A percentile compares a stretch with the other conserved stretches of the same genome.
These are phyloP conservation scores for Pachypsylla venusta DNA, from an alignment of 1,140 invertebrate genomes.

Conservation along the genomic window DNA sequence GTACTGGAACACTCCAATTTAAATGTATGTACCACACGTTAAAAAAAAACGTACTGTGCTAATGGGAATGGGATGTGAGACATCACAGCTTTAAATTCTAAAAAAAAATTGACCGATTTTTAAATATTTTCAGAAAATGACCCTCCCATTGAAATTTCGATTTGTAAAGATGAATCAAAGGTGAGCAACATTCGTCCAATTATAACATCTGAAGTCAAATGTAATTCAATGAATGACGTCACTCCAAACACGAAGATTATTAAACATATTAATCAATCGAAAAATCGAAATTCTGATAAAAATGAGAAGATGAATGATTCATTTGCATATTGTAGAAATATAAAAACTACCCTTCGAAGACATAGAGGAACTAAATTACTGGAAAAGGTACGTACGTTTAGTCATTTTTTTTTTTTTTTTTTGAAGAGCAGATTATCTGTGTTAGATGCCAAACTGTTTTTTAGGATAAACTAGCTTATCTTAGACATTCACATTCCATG, in stretches of 20 bases:
- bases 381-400: background rate
- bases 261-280: background rate
- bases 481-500: background rate
- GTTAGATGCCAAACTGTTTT: background rate
- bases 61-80: no score
- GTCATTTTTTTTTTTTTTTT: background rate
- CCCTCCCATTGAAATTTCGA: background rate
- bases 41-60: no score
- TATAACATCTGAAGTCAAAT: background rate
- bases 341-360: background rate
- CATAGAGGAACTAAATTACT: slow-evolving; percentile 3
- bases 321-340: background rate
- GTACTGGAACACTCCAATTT: no score
- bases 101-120: background rate
- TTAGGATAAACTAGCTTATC: background rate
- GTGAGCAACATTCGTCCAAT: background rate
- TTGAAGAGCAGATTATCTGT: background rate
- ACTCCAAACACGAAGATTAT: background rate
- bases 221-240: background rate
- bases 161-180: background rate
- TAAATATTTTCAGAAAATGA: background rate
- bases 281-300: background rate
- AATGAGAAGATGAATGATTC: background rate
- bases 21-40: no score
- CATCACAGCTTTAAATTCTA: background rate